Percentiles rank a stretch among this genome's conserved stretches.
Evolutionary conservation across 2,113 vertebrate species (phyloP).

Genomic region (Lathamus discolor): DNA sequence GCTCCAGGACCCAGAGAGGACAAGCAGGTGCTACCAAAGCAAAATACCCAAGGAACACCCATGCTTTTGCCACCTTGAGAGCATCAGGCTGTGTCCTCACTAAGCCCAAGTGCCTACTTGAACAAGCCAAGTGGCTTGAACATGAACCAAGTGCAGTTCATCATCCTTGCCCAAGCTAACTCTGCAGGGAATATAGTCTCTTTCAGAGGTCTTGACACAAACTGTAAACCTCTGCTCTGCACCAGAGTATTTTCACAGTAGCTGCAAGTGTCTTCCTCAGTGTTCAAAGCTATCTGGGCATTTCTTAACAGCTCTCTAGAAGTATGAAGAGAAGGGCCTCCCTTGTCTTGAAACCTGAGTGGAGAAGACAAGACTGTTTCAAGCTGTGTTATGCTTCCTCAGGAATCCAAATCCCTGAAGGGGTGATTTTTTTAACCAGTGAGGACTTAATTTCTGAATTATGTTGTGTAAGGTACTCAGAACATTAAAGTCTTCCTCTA

Average conservation of each 20-base stretch:
- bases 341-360: neutral
- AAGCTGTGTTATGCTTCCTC: neutral
- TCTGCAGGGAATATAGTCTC: neutral
- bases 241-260: neutral
- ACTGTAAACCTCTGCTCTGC: neutral
- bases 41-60: neutral
- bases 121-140: neutral
- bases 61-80: neutral
- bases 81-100: neutral
- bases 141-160: neutral
- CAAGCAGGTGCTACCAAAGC: neutral
- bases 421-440: neutral
- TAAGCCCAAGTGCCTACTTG: neutral
- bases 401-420: neutral
- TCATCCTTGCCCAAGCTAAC: neutral
- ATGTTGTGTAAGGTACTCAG: neutral
- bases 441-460: constrained; percentile 17
- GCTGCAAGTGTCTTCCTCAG: neutral
- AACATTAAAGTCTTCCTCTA: neutral
- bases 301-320: neutral
- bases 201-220: neutral
- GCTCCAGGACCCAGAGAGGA: neutral
- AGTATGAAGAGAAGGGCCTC: neutral
- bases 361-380: neutral
- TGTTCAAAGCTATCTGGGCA: neutral